Conservation (phyloP, 2,797 vertebrate genomes). For the Xerus rutilus region DNA sequence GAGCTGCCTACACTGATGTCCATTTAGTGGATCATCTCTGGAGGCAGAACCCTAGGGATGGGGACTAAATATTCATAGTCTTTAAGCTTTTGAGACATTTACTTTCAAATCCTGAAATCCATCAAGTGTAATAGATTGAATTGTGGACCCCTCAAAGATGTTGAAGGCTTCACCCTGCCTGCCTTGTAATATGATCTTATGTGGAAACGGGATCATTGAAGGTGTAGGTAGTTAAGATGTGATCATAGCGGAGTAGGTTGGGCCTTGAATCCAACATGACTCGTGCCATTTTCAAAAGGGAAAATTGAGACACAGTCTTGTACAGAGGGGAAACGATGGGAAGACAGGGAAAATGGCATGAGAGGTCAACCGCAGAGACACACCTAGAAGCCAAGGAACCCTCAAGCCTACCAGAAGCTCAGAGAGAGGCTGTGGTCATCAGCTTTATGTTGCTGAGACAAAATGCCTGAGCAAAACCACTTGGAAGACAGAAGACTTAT, state of each 20-base stretch:
- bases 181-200: background rate
- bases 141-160: background rate
- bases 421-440: background rate
- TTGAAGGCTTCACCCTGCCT: background rate
- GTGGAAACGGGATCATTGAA: background rate
- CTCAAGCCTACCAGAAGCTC: background rate
- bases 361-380: background rate
- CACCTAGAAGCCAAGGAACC: accelerated
- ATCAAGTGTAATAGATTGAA: background rate
- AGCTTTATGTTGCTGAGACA: too few species aligned
- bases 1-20: background rate
- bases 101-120: background rate
- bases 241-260: background rate
- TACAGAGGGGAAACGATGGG: background rate
- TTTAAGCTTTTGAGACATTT: background rate
- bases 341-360: accelerated
- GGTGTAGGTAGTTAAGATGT: background rate
- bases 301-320: background rate
- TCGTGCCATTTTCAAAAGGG: background rate
- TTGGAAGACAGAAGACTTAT: too few species aligned
- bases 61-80: background rate
- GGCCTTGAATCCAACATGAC: background rate
- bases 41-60: background rate
- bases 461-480: too few species aligned
- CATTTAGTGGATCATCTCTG: background rate